A percentile compares a stretch with the other conserved stretches of the same genome.
Conservation (phyloP, 1,140 invertebrate species). For the Hylyphantes graminicola region DNA sequence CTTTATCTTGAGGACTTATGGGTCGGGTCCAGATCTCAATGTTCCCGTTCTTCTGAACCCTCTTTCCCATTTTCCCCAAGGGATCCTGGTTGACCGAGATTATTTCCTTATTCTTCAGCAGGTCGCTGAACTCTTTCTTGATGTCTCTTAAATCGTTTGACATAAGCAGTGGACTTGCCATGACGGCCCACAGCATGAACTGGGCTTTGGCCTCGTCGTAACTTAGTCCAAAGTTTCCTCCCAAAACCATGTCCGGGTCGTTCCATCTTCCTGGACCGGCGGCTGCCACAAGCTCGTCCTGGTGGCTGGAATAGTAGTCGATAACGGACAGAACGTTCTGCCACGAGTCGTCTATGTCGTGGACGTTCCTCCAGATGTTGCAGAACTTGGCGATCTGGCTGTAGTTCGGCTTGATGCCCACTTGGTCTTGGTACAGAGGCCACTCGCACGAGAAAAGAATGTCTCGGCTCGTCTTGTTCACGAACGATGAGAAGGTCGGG, state of each 20-base stretch:
- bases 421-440: slow-evolving; percentile 67
- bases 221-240: slow-evolving; percentile 57
- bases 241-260: slow-evolving; percentile 93
- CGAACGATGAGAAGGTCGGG: slow-evolving; percentile 66
- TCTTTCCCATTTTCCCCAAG: slow-evolving; percentile 61
- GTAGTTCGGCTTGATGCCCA: slow-evolving; percentile 69
- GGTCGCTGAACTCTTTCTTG: slow-evolving; percentile 26
- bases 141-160: slow-evolving; percentile 63
- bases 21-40: slow-evolving; percentile 93
- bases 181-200: slow-evolving; percentile 64
- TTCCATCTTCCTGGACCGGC: slow-evolving; percentile 97
- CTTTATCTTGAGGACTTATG: slow-evolving; percentile 80
- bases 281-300: slow-evolving; percentile 74
- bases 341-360: slow-evolving; percentile 73
- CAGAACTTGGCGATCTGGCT: slow-evolving; percentile 71
- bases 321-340: slow-evolving; percentile 70
- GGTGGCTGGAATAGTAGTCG: slow-evolving; percentile 71
- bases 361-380: slow-evolving; percentile 75
- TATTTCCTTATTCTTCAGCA: slow-evolving; percentile 59
- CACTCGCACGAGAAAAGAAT: slow-evolving; percentile 70
- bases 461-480: slow-evolving; percentile 68
- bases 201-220: slow-evolving; percentile 62
- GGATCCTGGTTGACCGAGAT: slow-evolving; percentile 62
- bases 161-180: slow-evolving; percentile 64
- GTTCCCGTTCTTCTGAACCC: slow-evolving; percentile 78